Evolutionary conservation across 2,888 invertebrate genomes (phyloP).

Genomic region (Lucinisca nassula): DNA sequence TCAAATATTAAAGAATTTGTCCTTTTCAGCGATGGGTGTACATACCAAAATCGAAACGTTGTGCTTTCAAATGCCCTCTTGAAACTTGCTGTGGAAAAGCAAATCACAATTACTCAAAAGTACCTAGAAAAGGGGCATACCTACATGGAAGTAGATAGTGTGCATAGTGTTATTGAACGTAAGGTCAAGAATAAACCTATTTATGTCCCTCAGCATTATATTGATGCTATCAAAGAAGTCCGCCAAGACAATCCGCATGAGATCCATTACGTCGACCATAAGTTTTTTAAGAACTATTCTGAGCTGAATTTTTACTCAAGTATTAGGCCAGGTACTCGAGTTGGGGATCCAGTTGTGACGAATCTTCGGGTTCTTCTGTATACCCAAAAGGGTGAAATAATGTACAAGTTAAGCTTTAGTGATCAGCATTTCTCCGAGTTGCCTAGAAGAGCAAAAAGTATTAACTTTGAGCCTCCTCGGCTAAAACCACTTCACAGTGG

Average conservation of each 20-base stretch:
- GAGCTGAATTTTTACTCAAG: conserved; percentile 36
- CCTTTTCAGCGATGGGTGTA: conserved; percentile 67
- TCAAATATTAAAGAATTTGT: conserved; percentile 28
- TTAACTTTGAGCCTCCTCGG: too few species aligned
- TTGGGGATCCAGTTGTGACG: conserved; percentile 53
- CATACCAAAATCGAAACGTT: conserved; percentile 67
- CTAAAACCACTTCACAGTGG: too few species aligned
- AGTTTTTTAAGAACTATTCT: conserved; percentile 33
- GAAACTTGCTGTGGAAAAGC: conserved; percentile 21
- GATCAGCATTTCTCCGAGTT: background rate
- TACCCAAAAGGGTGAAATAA: conserved; percentile 16
- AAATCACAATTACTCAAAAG: conserved; percentile 58
- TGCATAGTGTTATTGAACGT: conserved; percentile 63
- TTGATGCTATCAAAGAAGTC: conserved; percentile 38
- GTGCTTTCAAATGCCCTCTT: conserved; percentile 54
- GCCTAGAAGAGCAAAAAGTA: too few species aligned
- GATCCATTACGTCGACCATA: conserved; percentile 41
- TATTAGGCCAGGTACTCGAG: conserved; percentile 43
- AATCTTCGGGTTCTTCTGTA: conserved; percentile 39
- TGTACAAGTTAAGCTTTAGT: conserved; percentile 15
- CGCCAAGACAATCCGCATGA: conserved; percentile 27
- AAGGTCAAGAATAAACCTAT: conserved; percentile 39
- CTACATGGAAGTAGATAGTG: conserved; percentile 66
- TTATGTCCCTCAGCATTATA: conserved; percentile 48
- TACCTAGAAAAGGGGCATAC: conserved; percentile 63